A percentile compares a stretch with the other conserved stretches of the same genome.
Evolutionary conservation across 1,140 invertebrate species (phyloP).

Genomic region (Cydia strobilella): DNA sequence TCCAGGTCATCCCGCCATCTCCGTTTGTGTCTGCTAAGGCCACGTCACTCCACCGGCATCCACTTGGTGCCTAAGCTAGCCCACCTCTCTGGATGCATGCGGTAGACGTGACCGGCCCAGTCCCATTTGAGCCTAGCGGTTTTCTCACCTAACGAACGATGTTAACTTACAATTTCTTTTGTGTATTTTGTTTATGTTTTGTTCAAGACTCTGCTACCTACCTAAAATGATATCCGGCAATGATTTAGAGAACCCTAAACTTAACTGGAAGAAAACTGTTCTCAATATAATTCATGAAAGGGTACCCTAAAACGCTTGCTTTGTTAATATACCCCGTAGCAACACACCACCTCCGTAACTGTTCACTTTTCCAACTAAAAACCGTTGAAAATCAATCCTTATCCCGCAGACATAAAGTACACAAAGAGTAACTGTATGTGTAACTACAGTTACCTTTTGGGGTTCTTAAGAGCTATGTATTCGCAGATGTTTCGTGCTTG

Average conservation of each 20-base stretch:
- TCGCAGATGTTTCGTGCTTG: conserved; percentile 23
- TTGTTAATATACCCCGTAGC: conserved; percentile 40
- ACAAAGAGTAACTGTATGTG: not conserved
- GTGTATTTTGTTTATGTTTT: too few relatives aligned
- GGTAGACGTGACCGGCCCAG: too few relatives aligned
- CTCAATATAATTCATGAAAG: not conserved
- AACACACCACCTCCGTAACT: conserved; percentile 26
- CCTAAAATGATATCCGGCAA: too few relatives aligned
- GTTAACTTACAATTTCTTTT: too few relatives aligned
- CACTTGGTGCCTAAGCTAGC: too few relatives aligned
- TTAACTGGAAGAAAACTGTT: not conserved
- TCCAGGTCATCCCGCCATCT: too few relatives aligned
- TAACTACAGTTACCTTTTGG: not conserved
- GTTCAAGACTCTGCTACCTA: too few relatives aligned
- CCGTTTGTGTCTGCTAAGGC: too few relatives aligned
- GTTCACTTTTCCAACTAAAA: not conserved
- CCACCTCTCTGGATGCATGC: too few relatives aligned
- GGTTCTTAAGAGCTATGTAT: not conserved
- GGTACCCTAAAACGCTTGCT: conserved; percentile 34
- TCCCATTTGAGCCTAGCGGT: too few relatives aligned
- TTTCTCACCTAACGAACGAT: too few relatives aligned
- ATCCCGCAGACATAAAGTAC: not conserved
- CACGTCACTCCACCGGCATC: too few relatives aligned
- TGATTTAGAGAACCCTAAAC: not conserved
- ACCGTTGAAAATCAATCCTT: not conserved